phyloP scores from a whole-genome alignment of 92 coral and sea anemone genomes.

The Epizoanthus ramosus region DNA sequence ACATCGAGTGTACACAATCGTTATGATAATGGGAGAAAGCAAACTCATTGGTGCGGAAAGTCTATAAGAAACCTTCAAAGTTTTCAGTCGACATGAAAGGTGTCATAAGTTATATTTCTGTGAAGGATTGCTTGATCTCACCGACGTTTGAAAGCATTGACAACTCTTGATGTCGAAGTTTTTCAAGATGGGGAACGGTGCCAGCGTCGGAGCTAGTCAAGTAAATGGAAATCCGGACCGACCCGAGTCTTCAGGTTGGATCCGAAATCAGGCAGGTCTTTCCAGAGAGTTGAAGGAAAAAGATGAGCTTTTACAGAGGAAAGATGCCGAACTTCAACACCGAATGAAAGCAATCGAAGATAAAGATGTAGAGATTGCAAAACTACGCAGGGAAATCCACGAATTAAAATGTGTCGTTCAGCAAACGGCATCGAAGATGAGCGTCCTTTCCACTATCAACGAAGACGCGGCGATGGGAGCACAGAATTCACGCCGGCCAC shows the following conservation, averaged over 20 bases:
- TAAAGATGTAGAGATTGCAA: slow-evolving; percentile 80
- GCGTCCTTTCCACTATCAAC: slow-evolving; percentile 64
- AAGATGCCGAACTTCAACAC: slow-evolving; percentile 87
- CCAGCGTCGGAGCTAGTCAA: slow-evolving; percentile 57
- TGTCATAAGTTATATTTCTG: background rate
- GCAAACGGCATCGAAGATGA: slow-evolving; percentile 70
- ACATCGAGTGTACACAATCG: slow-evolving; percentile 11
- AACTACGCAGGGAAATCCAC: slow-evolving; percentile 90
- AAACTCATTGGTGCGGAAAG: slow-evolving; percentile 42
- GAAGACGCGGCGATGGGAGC: slow-evolving; percentile 61
- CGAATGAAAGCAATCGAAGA: slow-evolving; percentile 79
- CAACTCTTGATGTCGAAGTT: slow-evolving; percentile 30
- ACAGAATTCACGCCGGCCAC: background rate
- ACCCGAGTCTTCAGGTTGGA: slow-evolving; percentile 24
- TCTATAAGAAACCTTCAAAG: slow-evolving; percentile 46
- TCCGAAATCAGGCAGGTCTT: slow-evolving; percentile 46
- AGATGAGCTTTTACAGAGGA: slow-evolving; percentile 85
- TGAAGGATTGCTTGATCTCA: background rate
- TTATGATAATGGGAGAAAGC: slow-evolving; percentile 3
- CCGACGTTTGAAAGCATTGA: slow-evolving; percentile 8
- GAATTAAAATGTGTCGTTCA: slow-evolving; percentile 96
- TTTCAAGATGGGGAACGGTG: slow-evolving; percentile 82
- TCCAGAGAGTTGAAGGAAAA: slow-evolving; percentile 80
- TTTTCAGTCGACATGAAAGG: slow-evolving; percentile 24
- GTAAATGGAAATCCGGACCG: slow-evolving; percentile 43